Conservation (phyloP, 1,140 invertebrate genomes). For the Pseudomyrmex pallidus region DNA sequence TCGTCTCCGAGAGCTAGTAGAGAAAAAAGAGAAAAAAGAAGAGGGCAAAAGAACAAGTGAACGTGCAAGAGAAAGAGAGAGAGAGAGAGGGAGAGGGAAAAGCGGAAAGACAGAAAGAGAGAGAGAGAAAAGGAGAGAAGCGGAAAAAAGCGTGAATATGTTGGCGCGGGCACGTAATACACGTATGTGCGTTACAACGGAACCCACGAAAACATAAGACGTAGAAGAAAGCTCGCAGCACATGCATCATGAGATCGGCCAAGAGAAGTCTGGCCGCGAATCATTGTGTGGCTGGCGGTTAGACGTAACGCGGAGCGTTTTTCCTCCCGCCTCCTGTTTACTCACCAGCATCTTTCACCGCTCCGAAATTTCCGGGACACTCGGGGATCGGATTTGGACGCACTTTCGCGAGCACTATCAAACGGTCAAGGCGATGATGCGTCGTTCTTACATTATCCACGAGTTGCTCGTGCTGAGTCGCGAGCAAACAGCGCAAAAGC, state of each 20-base stretch:
- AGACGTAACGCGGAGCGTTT: slow-evolving; percentile 29
- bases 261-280: neutral
- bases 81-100: neutral
- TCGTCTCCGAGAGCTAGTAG: slow-evolving; percentile 1
- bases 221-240: neutral
- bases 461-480: slow-evolving; percentile 24
- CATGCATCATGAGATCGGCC: neutral
- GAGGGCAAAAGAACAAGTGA: neutral
- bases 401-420: neutral
- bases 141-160: slow-evolving; percentile 17
- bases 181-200: neutral
- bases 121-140: neutral
- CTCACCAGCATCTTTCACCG: slow-evolving; percentile 79
- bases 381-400: neutral
- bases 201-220: neutral
- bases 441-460: neutral
- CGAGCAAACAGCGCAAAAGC: neutral
- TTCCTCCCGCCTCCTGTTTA: slow-evolving; percentile 67
- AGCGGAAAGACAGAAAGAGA: neutral
- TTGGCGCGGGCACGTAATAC: neutral
- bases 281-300: neutral
- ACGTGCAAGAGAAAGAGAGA: too few species aligned
- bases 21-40: neutral
- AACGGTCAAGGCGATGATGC: too few species aligned
- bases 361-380: slow-evolving; percentile 50